Conservation (phyloP, 1,140 invertebrate genomes). For the Ruditapes philippinarum region DNA sequence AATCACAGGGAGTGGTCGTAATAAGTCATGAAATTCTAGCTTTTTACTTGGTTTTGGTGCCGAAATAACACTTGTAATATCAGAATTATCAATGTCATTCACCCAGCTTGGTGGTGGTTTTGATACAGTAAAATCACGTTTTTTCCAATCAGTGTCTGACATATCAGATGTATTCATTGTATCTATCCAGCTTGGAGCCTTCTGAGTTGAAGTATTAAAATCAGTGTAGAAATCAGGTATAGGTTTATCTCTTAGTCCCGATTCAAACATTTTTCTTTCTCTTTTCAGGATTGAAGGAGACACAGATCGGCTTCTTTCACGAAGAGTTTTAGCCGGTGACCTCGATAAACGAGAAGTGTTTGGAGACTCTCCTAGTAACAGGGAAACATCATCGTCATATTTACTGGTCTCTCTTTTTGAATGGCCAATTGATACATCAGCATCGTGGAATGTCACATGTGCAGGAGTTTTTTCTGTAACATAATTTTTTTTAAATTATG, state of each 20-base stretch:
- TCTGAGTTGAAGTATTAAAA: constrained; percentile 42
- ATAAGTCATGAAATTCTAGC: constrained; percentile 54
- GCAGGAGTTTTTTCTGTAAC: constrained; percentile 31
- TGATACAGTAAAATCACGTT: constrained; percentile 52
- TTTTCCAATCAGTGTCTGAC: constrained; percentile 59
- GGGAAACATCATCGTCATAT: constrained; percentile 61
- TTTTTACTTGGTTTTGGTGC: constrained; percentile 41
- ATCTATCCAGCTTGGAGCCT: constrained; percentile 64
- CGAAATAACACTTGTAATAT: constrained; percentile 64
- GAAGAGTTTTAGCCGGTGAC: constrained; percentile 45
- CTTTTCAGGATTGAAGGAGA: constrained; percentile 62
- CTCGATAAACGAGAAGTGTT: constrained; percentile 22
- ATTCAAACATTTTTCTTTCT: constrained; percentile 64
- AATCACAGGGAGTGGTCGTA: constrained; percentile 62
- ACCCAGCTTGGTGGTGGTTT: constrained; percentile 62
- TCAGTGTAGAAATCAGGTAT: constrained; percentile 61
- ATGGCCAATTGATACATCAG: neutral
- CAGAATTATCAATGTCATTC: constrained; percentile 61
- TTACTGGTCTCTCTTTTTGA: neutral
- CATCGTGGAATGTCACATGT: constrained; percentile 59
- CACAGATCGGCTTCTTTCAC: constrained; percentile 63
- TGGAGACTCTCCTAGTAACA: constrained; percentile 45
- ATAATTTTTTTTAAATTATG: no score
- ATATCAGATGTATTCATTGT: constrained; percentile 58
- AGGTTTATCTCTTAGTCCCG: constrained; percentile 52